Percentiles rank a stretch among this genome's conserved stretches.
Evolutionary conservation across 2,113 vertebrate species (phyloP).

Genomic region (Hystrix cristata): DNA sequence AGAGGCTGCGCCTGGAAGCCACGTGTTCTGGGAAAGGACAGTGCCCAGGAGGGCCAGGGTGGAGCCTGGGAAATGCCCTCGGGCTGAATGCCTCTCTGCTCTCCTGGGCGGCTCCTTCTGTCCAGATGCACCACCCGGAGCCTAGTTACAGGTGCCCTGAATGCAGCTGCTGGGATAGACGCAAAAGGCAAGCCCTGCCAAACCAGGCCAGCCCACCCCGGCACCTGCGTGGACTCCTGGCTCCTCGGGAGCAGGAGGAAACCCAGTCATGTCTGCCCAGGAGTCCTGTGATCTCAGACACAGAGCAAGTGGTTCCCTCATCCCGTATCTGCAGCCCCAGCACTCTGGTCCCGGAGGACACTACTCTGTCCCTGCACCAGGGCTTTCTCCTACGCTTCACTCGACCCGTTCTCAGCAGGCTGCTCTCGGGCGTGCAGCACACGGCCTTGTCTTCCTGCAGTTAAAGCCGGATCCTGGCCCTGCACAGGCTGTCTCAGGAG

Average conservation of each 20-base stretch:
- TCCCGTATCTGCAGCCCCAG: background rate
- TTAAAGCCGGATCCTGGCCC: background rate
- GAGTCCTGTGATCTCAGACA: background rate
- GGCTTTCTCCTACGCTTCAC: background rate
- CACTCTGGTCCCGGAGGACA: background rate
- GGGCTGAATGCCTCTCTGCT: background rate
- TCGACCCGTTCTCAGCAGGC: background rate
- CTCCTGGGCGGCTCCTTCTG: background rate
- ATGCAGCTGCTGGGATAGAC: background rate
- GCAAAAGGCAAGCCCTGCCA: background rate
- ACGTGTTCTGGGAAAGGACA: background rate
- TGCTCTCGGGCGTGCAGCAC: accelerated
- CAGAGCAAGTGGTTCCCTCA: background rate
- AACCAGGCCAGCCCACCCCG: background rate
- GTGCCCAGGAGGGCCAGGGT: background rate
- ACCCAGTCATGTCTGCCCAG: background rate
- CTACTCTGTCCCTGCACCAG: background rate
- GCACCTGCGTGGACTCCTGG: no score
- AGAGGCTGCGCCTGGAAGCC: background rate
- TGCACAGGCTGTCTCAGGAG: background rate
- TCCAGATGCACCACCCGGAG: background rate
- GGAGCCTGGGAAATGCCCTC: background rate
- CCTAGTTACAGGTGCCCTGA: background rate
- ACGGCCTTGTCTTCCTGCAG: background rate
- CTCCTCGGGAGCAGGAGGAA: background rate